phyloP scores from a whole-genome alignment of 2,113 vertebrate species.

The Melanerpes formicivorus region DNA sequence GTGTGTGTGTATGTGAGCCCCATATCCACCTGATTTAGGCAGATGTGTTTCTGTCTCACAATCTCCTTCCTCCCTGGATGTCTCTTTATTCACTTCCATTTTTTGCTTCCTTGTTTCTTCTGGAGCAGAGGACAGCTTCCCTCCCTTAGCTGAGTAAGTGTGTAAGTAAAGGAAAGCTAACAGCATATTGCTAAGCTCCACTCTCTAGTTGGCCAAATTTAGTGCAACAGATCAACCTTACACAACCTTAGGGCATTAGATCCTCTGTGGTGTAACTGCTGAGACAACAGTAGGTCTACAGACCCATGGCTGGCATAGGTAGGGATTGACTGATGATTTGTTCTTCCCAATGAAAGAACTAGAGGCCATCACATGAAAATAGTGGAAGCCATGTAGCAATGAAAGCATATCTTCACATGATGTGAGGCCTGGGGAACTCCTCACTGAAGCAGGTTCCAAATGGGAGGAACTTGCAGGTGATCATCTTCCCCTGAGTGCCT shows the following conservation, averaged over 20 bases:
- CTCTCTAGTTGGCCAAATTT: not conserved
- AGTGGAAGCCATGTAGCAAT: not conserved
- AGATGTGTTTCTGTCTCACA: conserved; percentile 53
- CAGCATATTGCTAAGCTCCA: not conserved
- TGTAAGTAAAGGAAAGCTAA: not conserved
- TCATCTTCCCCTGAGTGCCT: not conserved
- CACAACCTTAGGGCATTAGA: not conserved
- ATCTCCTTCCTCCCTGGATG: not conserved
- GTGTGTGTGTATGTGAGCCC: conserved; percentile 32
- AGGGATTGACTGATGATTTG: not conserved
- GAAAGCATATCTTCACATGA: not conserved
- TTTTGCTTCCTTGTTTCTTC: conserved; percentile 37
- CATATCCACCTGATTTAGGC: not conserved
- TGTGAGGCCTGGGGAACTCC: not conserved
- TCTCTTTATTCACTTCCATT: conserved; percentile 17
- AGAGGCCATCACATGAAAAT: not conserved
- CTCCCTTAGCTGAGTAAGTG: not conserved
- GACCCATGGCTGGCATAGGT: not conserved
- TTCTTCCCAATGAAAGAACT: not conserved
- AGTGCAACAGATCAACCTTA: not conserved
- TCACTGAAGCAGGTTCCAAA: not conserved
- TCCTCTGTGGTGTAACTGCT: not conserved
- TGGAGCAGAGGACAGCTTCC: conserved; percentile 24
- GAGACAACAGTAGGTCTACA: not conserved
- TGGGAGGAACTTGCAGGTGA: not conserved